Evolutionary conservation across 2,888 invertebrate species (phyloP), one percentile per base, ranked within the genome.

Genomic region (Thera britannica): DNA sequence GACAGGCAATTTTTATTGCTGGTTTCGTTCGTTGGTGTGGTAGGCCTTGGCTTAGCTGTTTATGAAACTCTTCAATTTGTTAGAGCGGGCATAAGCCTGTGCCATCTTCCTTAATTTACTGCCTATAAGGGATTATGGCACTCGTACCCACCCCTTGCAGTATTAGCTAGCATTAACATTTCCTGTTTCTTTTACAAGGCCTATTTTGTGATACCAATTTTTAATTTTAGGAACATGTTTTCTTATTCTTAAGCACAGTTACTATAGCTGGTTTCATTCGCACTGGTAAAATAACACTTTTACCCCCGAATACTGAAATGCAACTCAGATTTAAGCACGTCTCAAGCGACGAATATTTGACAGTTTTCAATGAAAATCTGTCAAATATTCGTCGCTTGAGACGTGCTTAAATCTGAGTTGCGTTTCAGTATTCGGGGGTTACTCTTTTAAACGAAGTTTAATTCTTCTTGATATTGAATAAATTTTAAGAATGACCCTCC

Each of bases 81-180:
- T 9, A 49, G 59, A 48, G 60, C 36, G 36, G 41, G 44, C 49
- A 46, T 57, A 56, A 62, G 36, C 9, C 54, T 36, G n/a, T 49
- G 64, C 58, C 46, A 56, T 55, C 60, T 46, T 55, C 56, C 56
- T 35, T 65, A 69, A 65, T 65, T 65, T 65, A 69, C 65, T 56
- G 65, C 46, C 69, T 65, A 58, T 56, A 62, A 51, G 52, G 62
- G 58, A 62, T 69, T 65, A 69, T 51, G 56, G 55, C 58, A 55
- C 65, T 62, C 59, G 48, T 55, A 48, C 56, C 57, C 57, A 66
- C 66, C 64, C 59, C 65, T 69, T 59, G 23, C 63, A 38, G 38
- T 23, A 23, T 23, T 23, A 5, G 38, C 38, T 38, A 38, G 6
- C 44, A 38, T 46, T 51, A 62, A 46, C 62, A 60, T 52, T 60